Base-by-base conservation (phyloP, 2,113 vertebrate species). In the Elephantulus edwardii region DNA sequence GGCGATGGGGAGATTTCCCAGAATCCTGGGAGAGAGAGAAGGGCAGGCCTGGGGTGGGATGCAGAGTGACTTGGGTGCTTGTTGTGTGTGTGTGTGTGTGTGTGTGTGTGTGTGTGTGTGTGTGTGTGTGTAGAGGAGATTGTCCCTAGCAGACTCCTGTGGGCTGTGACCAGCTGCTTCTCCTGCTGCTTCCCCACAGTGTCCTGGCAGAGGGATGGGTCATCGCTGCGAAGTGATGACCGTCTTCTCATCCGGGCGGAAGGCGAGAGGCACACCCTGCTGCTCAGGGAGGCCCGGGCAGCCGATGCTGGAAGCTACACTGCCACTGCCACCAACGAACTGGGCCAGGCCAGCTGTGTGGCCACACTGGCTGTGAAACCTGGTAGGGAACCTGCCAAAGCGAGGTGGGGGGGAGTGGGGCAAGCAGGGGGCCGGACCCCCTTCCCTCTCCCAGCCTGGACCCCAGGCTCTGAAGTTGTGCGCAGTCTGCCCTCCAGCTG, bases 221-320 rank as follows among this genome's bases (percentile, higher is more conserved):
- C 91, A 1, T 72, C 93, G 3, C 94, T 99, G 88, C 93, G 86
- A 86, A 97, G 95, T 54, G 96, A 96, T 50, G 84, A 97, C 9
- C 96, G 97, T 33, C 97, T 98, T 46, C 96, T 98, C 56, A 97
- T 99, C 84, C 99, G 99, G 91, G 98, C 98, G 0, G 99, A 99
- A 90, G 99, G 99, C 0, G 99, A 99, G 95, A 97, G 99, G 1
- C 98, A 99, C 48, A 99, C 98, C 4, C 96, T 99, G 95, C 96
- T 98, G 86, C 98, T 99, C 71, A 97, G 97, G 92, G 98, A 98
- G 26, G 98, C 98, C 19, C 98, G 97, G 95, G 95, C 93, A 0
- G 96, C 95, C 3, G 98, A 99, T 17, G 98, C 98, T 0, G 99
- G 99, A 7, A 98, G 97, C 64, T 99, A 99, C 93, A 98, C 95